Conservation (phyloP, 2,113 vertebrate genomes). For the Megaptera novaeangliae region DNA sequence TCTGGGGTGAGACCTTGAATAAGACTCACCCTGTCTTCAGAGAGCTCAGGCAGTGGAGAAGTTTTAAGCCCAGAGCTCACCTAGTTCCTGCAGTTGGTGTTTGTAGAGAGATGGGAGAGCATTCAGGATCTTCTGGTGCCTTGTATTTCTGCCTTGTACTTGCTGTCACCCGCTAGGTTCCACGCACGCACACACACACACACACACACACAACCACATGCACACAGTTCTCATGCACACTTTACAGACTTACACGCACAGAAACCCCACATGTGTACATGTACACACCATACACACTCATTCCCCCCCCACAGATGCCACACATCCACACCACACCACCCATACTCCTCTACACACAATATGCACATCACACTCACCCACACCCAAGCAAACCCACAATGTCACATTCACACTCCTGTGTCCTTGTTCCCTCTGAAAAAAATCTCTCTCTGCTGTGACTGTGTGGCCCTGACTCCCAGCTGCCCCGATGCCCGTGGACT, state of each 20-base stretch:
- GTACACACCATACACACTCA: background rate
- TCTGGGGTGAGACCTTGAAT: background rate
- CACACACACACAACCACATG: background rate
- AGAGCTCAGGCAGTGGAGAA: background rate
- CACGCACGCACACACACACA: accelerated
- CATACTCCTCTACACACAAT: background rate
- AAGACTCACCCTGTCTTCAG: background rate
- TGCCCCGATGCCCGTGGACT: background rate
- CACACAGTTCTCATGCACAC: background rate
- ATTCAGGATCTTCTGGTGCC: background rate
- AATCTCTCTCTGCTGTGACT: background rate
- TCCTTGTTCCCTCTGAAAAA: background rate
- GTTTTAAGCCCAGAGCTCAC: background rate
- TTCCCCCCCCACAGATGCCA: background rate
- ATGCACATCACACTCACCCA: background rate
- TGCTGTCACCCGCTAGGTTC: background rate
- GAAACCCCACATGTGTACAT: background rate
- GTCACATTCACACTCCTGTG: accelerated
- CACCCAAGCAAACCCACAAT: background rate
- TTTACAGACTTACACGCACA: background rate
- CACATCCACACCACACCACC: background rate
- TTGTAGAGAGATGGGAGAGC: accelerated
- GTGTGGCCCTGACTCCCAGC: background rate
- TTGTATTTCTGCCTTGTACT: background rate
- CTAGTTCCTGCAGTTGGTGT: background rate